Base-by-base conservation (phyloP, 2,888 invertebrate genomes). In the Calliopum simillimum region DNA sequence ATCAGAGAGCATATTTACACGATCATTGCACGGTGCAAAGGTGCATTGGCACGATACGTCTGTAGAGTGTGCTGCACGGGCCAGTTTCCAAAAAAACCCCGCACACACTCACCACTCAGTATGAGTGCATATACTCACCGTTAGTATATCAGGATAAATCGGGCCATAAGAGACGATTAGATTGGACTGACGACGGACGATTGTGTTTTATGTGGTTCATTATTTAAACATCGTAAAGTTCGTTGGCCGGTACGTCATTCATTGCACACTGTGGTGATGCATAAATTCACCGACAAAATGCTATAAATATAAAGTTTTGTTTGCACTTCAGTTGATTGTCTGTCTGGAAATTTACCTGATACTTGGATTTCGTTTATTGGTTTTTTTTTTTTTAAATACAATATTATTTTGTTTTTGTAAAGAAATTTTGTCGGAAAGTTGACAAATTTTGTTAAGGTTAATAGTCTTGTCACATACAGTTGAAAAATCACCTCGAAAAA, bases 1-100 rank as follows among this genome's bases (percentile, higher is more conserved):
- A 58, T 1, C 25, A 13, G 3, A 61, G 44, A 61, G 23, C 33
- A 46, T 46, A 44, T 21, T 23, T 3, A 46, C 46, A 46, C 61
- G 61, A 61, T 61, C 61, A 46, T 11, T 61, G 61, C 44, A 61
- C 61, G 61, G 61, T 46, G 16, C 8, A 23, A 61, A 61, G 44
- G 61, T 61, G 61, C 61, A 61, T 44, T 61, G 61, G 33, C 25
- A n/a, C 19, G n/a, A 41, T 13, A 33, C 41, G 59, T 23, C 44
- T 33, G 33, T 33, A 6, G 8, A 8, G 5, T n/a, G n/a, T n/a
- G n/a, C n/a, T n/a, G 58, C 41, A 25, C 55, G 14, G 25, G 49
- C 49, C 49, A 49, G 49, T 23, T 21, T 23, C 23, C 53, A 33
- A 33, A 14, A 16, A 33, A 16, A 19, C 3, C 19, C 1, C n/a